Base-by-base conservation (phyloP, 92 coral and sea anemone genomes). In the Hydrozoanthus gracilis region DNA sequence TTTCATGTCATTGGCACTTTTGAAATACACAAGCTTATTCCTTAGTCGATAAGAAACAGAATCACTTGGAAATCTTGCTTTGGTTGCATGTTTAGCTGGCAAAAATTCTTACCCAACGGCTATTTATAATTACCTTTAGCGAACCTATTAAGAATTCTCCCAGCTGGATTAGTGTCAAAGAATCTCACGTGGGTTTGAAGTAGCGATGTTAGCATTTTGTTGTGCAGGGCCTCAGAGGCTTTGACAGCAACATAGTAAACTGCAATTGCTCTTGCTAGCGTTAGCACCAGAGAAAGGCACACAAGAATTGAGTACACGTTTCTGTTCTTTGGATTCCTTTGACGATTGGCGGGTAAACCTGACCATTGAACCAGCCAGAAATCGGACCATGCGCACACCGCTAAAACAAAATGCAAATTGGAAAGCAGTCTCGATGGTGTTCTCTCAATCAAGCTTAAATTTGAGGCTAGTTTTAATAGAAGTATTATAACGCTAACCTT, bases 321-420 rank as follows among this genome's bases (percentile, higher is more conserved):
- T 77, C 20, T 52, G 66, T 80, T 88, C 3, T 13, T 15, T 4
- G 90, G 67, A 71, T 72, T 66, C 58, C 77, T 73, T 55, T 88
- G 87, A 17, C 49, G n/a, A 27, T 4, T 18, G 48, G 61, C 46
- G 6, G 90, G 65, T 47, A 80, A 51, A 20, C 62, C 72, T 11
- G 87, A 69, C 90, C 87, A 80, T 35, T 82, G 73, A 7, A 84
- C 82, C 77, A 88, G 71, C 87, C 87, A 88, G 44, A 88, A 65
- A 68, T 82, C 78, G 6, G 90, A 78, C 82, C 64, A 77, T 45
- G 82, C 82, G 15, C 82, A 54, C 55, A 45, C 82, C 48, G 55
- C 82, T 77, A 58, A 27, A 20, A 76, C 14, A 76, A 2, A 13
- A 51, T 50, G 4, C 16, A 44, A 27, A 16, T 71, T 12, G 48